Evolutionary conservation across 2,113 vertebrate genomes (phyloP).

Genomic region (Cynoglossus semilaevis): DNA sequence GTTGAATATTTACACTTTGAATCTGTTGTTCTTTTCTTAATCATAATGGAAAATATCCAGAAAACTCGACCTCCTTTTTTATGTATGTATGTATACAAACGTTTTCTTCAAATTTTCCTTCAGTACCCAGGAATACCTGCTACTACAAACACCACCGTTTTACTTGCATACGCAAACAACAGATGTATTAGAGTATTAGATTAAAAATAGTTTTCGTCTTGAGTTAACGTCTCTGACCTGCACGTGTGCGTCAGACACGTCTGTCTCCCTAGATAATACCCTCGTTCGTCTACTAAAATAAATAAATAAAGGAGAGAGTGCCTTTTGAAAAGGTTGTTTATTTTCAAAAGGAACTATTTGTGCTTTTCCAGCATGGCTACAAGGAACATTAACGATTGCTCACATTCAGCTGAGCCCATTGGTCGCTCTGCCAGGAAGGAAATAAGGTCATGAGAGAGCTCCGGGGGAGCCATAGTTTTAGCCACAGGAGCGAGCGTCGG

Average conservation of each 20-base stretch:
- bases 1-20: no score
- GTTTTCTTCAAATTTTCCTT: not conserved
- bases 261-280: constrained; percentile 11
- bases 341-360: constrained; percentile 20
- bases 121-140: not conserved
- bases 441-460: constrained; percentile 55
- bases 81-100: no score
- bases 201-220: no score
- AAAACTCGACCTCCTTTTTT: no score
- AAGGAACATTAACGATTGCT: constrained; percentile 54
- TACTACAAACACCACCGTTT: constrained; percentile 6
- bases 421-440: constrained; percentile 39
- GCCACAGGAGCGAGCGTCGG: constrained; percentile 24
- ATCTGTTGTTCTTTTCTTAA: no score
- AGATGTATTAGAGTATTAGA: constrained; percentile 29
- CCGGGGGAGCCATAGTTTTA: constrained; percentile 24
- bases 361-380: constrained; percentile 25
- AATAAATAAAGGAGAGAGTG: no score
- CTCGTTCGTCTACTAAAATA: no score
- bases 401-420: constrained; percentile 52
- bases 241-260: constrained; percentile 6
- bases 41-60: no score
- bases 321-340: not conserved
- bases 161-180: not conserved
- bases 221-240: no score